A percentile compares a stretch with the other conserved stretches of the same genome.
These are phyloP conservation scores for Heteropelma amictum DNA, from an alignment of 2,888 invertebrate species.

Conservation along the genomic window DNA sequence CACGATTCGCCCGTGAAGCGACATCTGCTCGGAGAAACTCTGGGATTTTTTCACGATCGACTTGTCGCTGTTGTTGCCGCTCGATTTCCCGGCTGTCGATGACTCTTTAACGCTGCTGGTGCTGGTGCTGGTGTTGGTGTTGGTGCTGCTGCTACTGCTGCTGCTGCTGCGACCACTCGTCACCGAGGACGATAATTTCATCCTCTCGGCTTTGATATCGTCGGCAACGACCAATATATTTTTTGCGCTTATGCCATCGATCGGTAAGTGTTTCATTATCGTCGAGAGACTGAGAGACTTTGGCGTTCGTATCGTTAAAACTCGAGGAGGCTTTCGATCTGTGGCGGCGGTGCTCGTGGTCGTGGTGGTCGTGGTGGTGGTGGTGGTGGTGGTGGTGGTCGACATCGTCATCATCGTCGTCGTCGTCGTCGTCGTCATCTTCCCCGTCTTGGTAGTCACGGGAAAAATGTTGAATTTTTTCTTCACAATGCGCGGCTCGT, in stretches of 20 bases:
- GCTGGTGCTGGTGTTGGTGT: too few relatives aligned
- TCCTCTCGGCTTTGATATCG: conserved; percentile 45
- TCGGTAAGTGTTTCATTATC: conserved; percentile 66
- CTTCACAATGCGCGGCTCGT: too few relatives aligned
- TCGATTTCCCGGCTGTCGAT: too few relatives aligned
- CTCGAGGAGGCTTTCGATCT: conserved; percentile 56
- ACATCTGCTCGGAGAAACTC: conserved; percentile 49
- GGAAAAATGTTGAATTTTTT: too few relatives aligned
- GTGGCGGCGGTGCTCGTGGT: too few relatives aligned
- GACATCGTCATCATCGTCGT: conserved; percentile 2
- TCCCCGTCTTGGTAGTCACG: conserved; percentile 10
- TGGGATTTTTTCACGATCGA: conserved; percentile 15
- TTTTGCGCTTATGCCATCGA: conserved; percentile 62
- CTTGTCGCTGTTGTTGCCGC: too few relatives aligned
- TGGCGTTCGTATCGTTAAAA: conserved; percentile 64
- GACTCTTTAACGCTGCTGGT: too few relatives aligned
- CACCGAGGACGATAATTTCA: background rate
- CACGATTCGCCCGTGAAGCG: conserved; percentile 58
- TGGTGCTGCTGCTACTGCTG: too few relatives aligned
- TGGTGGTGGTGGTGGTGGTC: conserved; percentile 15
- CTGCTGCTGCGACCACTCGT: background rate
- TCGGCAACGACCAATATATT: conserved; percentile 67
- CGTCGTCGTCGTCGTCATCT: background rate
- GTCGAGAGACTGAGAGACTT: conserved; percentile 63
- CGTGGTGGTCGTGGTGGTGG: too few relatives aligned